Base-by-base conservation (phyloP, 2,113 vertebrate genomes). In the Cariama cristata region DNA sequence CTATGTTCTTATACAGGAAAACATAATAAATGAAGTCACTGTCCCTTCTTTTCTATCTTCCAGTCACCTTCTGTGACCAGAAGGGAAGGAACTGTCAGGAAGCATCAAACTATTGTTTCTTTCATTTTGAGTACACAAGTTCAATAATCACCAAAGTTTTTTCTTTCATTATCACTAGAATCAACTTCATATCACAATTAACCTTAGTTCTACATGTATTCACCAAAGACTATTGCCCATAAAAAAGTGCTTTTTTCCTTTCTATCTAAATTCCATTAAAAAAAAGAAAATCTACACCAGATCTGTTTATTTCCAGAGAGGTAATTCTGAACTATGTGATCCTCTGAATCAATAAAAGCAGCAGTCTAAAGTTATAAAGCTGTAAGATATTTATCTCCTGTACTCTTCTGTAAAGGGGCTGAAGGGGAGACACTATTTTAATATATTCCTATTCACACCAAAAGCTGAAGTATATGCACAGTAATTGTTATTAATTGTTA, bases 401-500 rank as follows among this genome's bases (percentile, higher is more conserved):
- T 62, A 87, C n/a, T 95, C 32, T 60, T 63, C 62, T 82, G 16
- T 47, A 72, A 88, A 52, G 42, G 6, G 10, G 14, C 13, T 47
- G 47, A 94, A 15, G 6, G 35, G 44, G 35, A 81, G 38, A 79
- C 35, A n/a, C 3, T 81, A 77, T 95, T 96, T 96, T 97, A 97
- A 64, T 33, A 73, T 76, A 80, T 59, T 80, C 52, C 19, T 67
- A 60, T 96, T 91, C 79, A 27, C 38, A 81, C 40, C 33, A 42
- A 79, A 96, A 97, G 24, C 49, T 84, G 50, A 90, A 92, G 6
- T 80, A n/a, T 91, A 67, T 45, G 26, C n/a, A 52, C 35, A 59
- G 38, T 38, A 86, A 83, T 74, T 95, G 53, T 92, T 95, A 63
- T 62, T 96, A 95, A 95, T 95, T 93, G 35, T 24, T 88, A 82